Conservation (phyloP, 2,797 vertebrate species). For the Eulemur rubriventer region DNA sequence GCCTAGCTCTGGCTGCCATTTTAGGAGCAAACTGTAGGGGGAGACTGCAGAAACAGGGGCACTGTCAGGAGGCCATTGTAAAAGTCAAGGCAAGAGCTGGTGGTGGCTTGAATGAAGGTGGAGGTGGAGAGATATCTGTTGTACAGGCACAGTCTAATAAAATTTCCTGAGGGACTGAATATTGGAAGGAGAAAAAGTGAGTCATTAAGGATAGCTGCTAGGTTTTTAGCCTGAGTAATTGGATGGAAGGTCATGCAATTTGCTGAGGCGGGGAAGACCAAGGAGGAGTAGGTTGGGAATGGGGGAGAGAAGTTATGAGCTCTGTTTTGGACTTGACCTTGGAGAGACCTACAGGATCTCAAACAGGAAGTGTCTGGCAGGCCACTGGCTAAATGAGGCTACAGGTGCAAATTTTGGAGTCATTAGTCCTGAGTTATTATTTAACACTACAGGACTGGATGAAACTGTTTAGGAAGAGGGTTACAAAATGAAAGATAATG, state of each 20-base stretch:
- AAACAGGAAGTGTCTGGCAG: neutral
- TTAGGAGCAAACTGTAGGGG: neutral
- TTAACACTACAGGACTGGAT: neutral
- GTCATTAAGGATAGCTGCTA: neutral
- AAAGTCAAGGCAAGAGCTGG: neutral
- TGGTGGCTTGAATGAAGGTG: neutral
- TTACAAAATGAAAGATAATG: neutral
- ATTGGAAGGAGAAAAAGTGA: neutral
- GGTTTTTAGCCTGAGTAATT: neutral
- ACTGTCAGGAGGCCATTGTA: neutral
- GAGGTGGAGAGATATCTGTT: neutral
- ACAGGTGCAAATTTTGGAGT: neutral
- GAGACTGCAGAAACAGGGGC: neutral
- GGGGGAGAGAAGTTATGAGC: neutral
- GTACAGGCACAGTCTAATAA: neutral
- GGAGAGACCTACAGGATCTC: neutral
- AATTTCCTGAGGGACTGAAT: neutral
- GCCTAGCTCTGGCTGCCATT: neutral
- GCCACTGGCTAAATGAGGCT: neutral
- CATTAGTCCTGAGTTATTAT: neutral
- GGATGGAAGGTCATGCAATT: neutral
- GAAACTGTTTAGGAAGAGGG: neutral
- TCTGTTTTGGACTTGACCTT: neutral
- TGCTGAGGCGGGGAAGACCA: neutral
- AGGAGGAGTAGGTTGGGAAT: neutral